Evolutionary conservation across 2,888 invertebrate species (phyloP).

Genomic region (Chrysomela aeneicollis): DNA sequence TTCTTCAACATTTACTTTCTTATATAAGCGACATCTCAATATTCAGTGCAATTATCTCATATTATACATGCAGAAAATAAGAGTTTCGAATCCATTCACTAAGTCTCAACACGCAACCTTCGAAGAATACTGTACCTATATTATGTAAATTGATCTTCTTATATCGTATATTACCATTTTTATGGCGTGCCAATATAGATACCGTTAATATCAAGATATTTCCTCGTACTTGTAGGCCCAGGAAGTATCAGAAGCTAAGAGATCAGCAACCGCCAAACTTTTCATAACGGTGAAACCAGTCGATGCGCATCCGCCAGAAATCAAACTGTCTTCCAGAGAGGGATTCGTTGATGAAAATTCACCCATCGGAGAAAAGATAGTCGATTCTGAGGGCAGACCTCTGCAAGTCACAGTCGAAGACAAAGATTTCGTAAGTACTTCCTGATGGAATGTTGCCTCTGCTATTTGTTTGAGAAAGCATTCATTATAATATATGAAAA

Average conservation of each 20-base stretch:
- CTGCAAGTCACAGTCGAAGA: constrained; percentile 81
- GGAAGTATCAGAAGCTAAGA: constrained; percentile 79
- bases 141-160: neutral
- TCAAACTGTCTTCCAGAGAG: constrained; percentile 74
- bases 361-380: constrained; percentile 81
- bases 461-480: too few relatives aligned
- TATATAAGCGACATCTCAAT: too few relatives aligned
- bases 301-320: constrained; percentile 85
- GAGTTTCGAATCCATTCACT: too few relatives aligned
- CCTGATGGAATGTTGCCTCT: too few relatives aligned
- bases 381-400: constrained; percentile 72
- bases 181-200: neutral
- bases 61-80: too few relatives aligned
- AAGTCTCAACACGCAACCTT: too few relatives aligned
- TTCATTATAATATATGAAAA: too few relatives aligned
- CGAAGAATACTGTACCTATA: neutral
- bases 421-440: constrained; percentile 78
- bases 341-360: constrained; percentile 88
- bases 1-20: too few relatives aligned
- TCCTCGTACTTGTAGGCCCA: constrained; percentile 67
- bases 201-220: constrained; percentile 3
- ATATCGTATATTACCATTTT: too few relatives aligned
- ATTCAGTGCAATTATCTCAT: too few relatives aligned
- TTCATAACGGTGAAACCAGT: constrained; percentile 84
- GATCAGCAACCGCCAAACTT: constrained; percentile 85